These are phyloP conservation scores for Chaetodon auriga DNA, from an alignment of 2,113 vertebrate species.

Conservation along the genomic window DNA sequence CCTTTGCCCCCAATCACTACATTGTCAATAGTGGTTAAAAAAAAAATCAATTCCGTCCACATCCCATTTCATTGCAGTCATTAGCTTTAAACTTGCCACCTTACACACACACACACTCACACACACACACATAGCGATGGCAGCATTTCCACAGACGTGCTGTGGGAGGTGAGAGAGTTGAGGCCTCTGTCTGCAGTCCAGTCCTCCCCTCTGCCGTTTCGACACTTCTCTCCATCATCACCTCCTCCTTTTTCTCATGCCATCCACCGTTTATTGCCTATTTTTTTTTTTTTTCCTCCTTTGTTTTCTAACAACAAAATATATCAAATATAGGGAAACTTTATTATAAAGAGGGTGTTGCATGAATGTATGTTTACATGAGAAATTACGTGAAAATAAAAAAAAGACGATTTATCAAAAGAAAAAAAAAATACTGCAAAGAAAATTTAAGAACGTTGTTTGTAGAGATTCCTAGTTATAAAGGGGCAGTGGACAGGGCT, in stretches of 20 bases:
- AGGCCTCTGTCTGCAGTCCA: slow-evolving; percentile 42
- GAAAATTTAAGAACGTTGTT: slow-evolving; percentile 81
- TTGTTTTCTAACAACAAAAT: slow-evolving; percentile 69
- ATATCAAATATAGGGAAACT: slow-evolving; percentile 87
- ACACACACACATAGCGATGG: slow-evolving; percentile 9
- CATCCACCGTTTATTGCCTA: slow-evolving; percentile 67
- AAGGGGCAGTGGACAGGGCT: slow-evolving; percentile 70
- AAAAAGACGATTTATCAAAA: slow-evolving; percentile 78
- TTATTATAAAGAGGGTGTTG: slow-evolving; percentile 89
- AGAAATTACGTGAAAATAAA: slow-evolving; percentile 81
- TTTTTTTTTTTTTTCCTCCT: slow-evolving; percentile 56
- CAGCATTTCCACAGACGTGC: slow-evolving; percentile 60
- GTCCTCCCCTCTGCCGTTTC: slow-evolving; percentile 61
- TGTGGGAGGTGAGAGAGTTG: slow-evolving; percentile 49
- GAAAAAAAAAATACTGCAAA: slow-evolving; percentile 69
- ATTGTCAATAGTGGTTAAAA: slow-evolving; percentile 52
- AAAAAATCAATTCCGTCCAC: slow-evolving; percentile 40
- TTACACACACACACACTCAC: slow-evolving; percentile 8
- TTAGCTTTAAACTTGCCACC: slow-evolving; percentile 45
- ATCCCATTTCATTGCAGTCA: slow-evolving; percentile 36
- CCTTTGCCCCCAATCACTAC: slow-evolving; percentile 44
- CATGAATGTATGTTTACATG: slow-evolving; percentile 91
- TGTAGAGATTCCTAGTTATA: slow-evolving; percentile 79
- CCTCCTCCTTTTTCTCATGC: slow-evolving; percentile 53
- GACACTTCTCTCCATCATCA: slow-evolving; percentile 54